Conservation (phyloP, 2,113 vertebrate genomes). For the Paratilapia polleni region DNA sequence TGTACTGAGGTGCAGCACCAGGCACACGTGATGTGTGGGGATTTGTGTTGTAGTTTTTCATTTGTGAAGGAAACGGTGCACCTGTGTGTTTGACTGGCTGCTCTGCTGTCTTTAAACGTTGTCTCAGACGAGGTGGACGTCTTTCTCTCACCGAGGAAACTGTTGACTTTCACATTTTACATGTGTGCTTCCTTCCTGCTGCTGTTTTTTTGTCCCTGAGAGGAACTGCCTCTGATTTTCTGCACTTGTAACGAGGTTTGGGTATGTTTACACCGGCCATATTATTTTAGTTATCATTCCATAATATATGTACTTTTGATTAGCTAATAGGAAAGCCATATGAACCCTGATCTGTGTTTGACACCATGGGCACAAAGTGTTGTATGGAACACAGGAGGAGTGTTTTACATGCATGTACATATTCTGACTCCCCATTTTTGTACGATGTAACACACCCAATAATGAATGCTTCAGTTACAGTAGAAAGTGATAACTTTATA, state of each 20-base stretch:
- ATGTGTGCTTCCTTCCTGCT: background rate
- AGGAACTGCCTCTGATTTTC: background rate
- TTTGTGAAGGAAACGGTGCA: too few species aligned
- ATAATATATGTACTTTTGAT: background rate
- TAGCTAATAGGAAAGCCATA: background rate
- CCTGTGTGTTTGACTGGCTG: background rate
- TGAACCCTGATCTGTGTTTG: background rate
- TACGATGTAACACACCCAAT: background rate
- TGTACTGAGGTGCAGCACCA: slow-evolving; percentile 76
- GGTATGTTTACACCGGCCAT: background rate
- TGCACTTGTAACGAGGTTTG: background rate
- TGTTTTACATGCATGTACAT: background rate
- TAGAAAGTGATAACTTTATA: background rate
- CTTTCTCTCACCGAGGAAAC: background rate
- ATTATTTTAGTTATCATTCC: too few species aligned
- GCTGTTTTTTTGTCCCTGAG: background rate
- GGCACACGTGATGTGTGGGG: too few species aligned
- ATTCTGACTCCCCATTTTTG: background rate
- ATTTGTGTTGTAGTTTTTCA: background rate
- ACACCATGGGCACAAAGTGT: background rate
- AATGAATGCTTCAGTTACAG: too few species aligned
- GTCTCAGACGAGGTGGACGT: background rate
- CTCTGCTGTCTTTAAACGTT: background rate
- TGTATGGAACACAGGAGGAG: background rate
- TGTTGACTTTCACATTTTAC: background rate